A percentile compares a stretch with the other conserved stretches of the same genome.
Conservation (phyloP, 2,888 invertebrate species). For the Calameuta filiformis region DNA sequence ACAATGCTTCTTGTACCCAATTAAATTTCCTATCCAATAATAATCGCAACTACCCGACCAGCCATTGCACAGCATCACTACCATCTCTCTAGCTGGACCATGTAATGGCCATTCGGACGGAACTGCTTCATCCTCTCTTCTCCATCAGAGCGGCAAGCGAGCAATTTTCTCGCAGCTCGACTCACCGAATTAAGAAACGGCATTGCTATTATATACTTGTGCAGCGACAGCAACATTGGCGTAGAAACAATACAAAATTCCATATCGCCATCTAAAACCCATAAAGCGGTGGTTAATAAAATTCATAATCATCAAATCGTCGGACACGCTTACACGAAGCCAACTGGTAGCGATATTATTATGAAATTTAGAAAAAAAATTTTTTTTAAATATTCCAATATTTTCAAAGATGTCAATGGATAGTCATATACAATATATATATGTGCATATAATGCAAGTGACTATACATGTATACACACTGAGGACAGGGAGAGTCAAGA, state of each 20-base stretch:
- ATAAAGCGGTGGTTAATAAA: neutral
- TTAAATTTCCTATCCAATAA: neutral
- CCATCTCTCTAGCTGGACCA: neutral
- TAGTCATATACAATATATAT: conserved; percentile 47
- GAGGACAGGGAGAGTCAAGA: conserved; percentile 31
- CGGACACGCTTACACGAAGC: too few species aligned
- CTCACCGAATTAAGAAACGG: neutral
- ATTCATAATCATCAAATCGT: neutral
- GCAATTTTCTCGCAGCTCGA: conserved; percentile 2
- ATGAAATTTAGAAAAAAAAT: neutral
- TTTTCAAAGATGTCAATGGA: conserved; percentile 40
- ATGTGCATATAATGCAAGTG: neutral
- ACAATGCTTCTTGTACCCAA: neutral
- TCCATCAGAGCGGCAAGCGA: neutral
- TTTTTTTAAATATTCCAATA: neutral
- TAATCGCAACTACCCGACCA: neutral
- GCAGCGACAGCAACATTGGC: neutral
- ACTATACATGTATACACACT: conserved; percentile 19
- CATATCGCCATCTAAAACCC: too few species aligned
- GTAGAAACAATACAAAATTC: neutral
- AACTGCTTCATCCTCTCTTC: neutral
- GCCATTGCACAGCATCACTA: neutral
- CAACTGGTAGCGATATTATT: neutral
- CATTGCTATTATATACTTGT: neutral
- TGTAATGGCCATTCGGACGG: conserved; percentile 3